phyloP scores from a whole-genome alignment of 2,888 invertebrate genomes.

The Machimus atricapillus region DNA sequence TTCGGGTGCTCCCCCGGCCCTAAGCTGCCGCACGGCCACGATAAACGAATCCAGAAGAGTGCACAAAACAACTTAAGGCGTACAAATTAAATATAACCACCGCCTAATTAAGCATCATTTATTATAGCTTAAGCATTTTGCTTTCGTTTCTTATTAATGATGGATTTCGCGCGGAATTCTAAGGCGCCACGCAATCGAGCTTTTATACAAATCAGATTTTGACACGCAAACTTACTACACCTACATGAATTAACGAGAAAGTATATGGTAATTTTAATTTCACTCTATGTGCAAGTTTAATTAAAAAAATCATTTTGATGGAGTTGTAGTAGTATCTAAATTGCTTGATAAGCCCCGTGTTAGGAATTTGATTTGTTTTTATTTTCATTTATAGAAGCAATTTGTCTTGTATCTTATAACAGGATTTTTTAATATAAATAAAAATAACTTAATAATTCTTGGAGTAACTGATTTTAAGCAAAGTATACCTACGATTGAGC shows the following conservation, averaged over 20 bases:
- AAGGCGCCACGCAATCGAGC: slow-evolving; percentile 36
- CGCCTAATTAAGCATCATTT: slow-evolving; percentile 59
- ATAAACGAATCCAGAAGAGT: slow-evolving; percentile 17
- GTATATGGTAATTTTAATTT: neutral
- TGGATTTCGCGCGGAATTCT: slow-evolving; percentile 25
- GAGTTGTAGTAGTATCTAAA: neutral
- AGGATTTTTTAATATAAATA: no score
- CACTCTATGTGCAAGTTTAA: neutral
- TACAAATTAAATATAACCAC: slow-evolving; percentile 58
- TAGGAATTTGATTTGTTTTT: neutral
- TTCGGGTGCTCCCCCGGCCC: slow-evolving; percentile 24
- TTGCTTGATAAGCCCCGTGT: neutral
- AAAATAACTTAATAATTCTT: no score
- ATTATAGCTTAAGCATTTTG: slow-evolving; percentile 50
- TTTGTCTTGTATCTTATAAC: neutral
- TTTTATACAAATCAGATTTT: slow-evolving; percentile 39
- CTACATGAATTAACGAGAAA: neutral
- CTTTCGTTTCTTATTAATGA: slow-evolving; percentile 29
- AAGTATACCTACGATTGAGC: no score
- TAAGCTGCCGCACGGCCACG: neutral
- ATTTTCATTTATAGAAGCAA: neutral
- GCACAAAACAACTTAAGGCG: slow-evolving; percentile 49
- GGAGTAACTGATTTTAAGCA: no score
- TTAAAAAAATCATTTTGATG: slow-evolving; percentile 10
- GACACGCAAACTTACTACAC: slow-evolving; percentile 15